A percentile compares a stretch with the other conserved stretches of the same genome.
These are phyloP conservation scores for Circaetus cinerascens DNA, from an alignment of 2,113 vertebrate genomes.

Conservation along the genomic window DNA sequence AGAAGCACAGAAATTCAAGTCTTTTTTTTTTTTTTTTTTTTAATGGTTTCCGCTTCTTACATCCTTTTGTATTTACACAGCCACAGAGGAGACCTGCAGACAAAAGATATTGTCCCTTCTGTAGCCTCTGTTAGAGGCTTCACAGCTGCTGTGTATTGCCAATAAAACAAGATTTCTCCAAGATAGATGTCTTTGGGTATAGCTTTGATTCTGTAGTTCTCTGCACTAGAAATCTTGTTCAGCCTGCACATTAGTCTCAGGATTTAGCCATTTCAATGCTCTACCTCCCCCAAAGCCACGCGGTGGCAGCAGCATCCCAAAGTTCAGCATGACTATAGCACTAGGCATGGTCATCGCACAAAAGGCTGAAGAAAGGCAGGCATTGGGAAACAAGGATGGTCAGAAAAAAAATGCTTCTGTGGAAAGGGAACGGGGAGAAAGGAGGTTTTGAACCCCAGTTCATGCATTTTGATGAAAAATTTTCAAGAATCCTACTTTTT, in stretches of 20 bases:
- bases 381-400: neutral
- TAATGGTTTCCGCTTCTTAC: neutral
- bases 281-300: neutral
- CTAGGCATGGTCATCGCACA: rapidly evolving
- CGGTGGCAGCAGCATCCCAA: neutral
- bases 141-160: neutral
- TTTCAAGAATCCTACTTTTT: neutral
- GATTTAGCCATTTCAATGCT: neutral
- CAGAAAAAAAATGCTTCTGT: neutral
- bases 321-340: rapidly evolving
- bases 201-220: neutral
- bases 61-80: neutral
- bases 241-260: rapidly evolving
- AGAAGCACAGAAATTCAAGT: neutral
- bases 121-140: neutral
- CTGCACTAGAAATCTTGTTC: neutral
- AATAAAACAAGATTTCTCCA: neutral
- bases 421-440: rapidly evolving
- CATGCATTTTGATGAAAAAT: neutral
- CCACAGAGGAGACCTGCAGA: neutral
- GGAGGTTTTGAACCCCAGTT: neutral
- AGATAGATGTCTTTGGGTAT: rapidly evolving
- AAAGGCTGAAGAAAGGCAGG: rapidly evolving
- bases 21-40: neutral
- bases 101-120: neutral